These are phyloP conservation scores for Tanypteryx hageni DNA, from an alignment of 2,888 invertebrate genomes.

Conservation along the genomic window DNA sequence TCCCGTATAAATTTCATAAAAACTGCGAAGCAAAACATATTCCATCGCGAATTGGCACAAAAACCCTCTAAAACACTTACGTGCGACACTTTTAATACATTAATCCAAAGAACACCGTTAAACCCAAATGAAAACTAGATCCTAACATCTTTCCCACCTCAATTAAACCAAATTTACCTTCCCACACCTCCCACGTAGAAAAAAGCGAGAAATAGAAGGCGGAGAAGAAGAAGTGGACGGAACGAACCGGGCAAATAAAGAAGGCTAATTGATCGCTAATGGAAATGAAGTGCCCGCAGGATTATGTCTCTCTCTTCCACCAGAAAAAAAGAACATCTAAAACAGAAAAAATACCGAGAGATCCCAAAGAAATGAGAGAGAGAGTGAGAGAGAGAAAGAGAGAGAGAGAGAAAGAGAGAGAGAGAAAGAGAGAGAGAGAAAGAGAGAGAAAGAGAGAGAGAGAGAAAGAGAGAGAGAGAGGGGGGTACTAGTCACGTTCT, in stretches of 20 bases:
- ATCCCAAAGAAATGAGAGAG: neutral
- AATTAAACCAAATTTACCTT: constrained; percentile 3
- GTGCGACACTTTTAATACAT: neutral
- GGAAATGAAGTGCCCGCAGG: constrained; percentile 46
- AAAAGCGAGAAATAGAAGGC: too few relatives aligned
- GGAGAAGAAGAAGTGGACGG: neutral
- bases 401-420: neutral
- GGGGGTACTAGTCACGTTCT: neutral
- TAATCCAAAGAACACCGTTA: neutral
- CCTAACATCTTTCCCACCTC: neutral
- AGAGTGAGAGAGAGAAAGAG: neutral
- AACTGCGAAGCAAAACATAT: neutral
- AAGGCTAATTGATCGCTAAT: constrained; percentile 59
- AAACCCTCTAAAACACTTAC: neutral
- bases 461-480: neutral
- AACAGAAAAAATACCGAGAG: neutral
- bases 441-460: too few relatives aligned
- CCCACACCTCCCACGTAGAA: neutral
- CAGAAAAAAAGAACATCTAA: neutral
- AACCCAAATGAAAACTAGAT: neutral
- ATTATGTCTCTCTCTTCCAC: neutral
- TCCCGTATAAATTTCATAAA: neutral
- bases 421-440: neutral
- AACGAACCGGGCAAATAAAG: neutral
- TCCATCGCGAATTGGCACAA: neutral